A percentile compares a stretch with the other conserved stretches of the same genome.
phyloP scores from a whole-genome alignment of 2,888 invertebrate species.

The Axea sp. region DNA sequence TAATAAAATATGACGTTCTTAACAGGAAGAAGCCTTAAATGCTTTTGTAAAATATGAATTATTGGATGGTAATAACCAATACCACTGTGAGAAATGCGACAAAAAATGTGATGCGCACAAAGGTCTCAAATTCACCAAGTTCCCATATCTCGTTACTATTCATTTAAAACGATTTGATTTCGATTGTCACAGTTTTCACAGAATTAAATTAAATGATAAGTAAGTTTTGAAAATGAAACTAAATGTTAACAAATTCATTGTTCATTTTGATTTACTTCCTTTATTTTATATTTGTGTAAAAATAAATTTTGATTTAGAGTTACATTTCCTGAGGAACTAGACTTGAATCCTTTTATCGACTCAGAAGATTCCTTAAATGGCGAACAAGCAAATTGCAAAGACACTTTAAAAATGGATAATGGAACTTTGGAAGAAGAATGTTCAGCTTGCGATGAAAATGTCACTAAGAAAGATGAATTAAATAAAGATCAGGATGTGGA shows the following conservation, averaged over 20 bases:
- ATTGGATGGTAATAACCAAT: constrained; percentile 91
- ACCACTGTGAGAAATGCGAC: constrained; percentile 91
- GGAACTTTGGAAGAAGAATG: constrained; percentile 85
- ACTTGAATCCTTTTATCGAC: constrained; percentile 87
- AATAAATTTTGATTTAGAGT: too few relatives aligned
- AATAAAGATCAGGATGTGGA: constrained; percentile 82
- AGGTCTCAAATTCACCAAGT: constrained; percentile 91
- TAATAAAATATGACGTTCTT: too few relatives aligned
- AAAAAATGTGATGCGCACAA: constrained; percentile 94
- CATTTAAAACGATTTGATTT: constrained; percentile 95
- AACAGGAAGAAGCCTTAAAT: constrained; percentile 87
- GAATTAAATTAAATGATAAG: constrained; percentile 93
- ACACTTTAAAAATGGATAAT: constrained; percentile 85
- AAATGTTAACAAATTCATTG: too few relatives aligned
- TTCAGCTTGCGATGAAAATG: constrained; percentile 70
- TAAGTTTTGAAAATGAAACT: constrained; percentile 78
- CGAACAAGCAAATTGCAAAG: constrained; percentile 82
- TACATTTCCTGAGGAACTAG: constrained; percentile 88
- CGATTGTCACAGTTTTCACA: constrained; percentile 90
- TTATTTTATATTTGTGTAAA: too few relatives aligned
- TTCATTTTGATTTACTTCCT: too few relatives aligned
- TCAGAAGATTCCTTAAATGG: constrained; percentile 75
- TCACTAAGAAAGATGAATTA: constrained; percentile 68
- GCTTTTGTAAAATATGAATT: constrained; percentile 93
- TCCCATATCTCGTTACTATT: constrained; percentile 92